These are phyloP conservation scores for Halictus quadricinctus DNA, from an alignment of 2,888 invertebrate genomes.

Conservation along the genomic window DNA sequence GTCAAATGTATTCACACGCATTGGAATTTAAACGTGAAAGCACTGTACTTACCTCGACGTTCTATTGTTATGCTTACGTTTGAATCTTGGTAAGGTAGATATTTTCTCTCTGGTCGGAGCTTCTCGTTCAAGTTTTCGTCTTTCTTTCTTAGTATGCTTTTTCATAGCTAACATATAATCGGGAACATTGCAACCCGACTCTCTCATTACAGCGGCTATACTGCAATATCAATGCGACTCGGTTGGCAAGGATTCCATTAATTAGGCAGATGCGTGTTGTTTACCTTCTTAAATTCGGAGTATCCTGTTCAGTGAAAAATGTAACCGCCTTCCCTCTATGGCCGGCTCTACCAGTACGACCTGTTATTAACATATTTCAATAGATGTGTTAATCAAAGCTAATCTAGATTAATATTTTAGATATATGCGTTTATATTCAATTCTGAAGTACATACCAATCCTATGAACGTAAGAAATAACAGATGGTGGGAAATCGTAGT, in stretches of 20 bases:
- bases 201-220: conserved; percentile 94
- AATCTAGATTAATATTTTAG: neutral
- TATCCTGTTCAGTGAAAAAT: conserved; percentile 96
- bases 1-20: neutral
- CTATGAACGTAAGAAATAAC: conserved; percentile 96
- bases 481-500: conserved; percentile 97
- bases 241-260: neutral
- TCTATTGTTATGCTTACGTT: conserved; percentile 12
- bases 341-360: conserved; percentile 97
- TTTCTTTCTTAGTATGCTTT: conserved; percentile 86
- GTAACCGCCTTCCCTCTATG: conserved; percentile 94
- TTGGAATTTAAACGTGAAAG: neutral
- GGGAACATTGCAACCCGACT: conserved; percentile 96
- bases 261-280: conserved; percentile 22
- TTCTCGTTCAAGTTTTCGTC: conserved; percentile 83
- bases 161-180: conserved; percentile 93
- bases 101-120: conserved; percentile 86
- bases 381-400: conserved; percentile 7
- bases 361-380: conserved; percentile 76
- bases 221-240: conserved; percentile 82
- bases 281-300: conserved; percentile 92
- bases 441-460: conserved; percentile 83
- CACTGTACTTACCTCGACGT: conserved; percentile 21
- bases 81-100: conserved; percentile 56
- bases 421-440: neutral